Evolutionary conservation across 2,113 vertebrate species (phyloP).

Genomic region (Salvelinus namaycush): DNA sequence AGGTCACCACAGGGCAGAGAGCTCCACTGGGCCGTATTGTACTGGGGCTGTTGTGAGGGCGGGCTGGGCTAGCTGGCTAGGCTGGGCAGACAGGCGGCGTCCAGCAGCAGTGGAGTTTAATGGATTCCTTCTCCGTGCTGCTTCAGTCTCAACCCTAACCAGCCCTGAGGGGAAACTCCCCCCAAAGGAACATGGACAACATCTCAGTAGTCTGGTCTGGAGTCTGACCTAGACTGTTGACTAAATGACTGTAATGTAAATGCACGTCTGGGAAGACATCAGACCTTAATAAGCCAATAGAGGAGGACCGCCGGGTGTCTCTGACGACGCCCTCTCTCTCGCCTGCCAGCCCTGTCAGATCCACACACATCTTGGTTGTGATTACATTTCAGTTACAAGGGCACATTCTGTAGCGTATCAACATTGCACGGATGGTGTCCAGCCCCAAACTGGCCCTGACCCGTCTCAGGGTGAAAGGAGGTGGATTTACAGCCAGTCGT

Average conservation of each 20-base stretch:
- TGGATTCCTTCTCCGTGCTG: no score
- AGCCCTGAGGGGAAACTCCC: no score
- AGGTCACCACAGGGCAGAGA: slow-evolving; percentile 45
- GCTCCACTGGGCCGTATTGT: slow-evolving; percentile 33
- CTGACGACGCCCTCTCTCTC: no score
- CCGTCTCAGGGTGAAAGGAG: neutral
- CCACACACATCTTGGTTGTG: neutral
- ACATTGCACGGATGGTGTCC: neutral
- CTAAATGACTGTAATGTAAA: neutral
- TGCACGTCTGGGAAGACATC: neutral
- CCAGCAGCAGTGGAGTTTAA: slow-evolving; percentile 12
- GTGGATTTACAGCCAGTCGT: neutral
- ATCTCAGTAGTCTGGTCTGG: no score
- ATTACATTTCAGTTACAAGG: neutral
- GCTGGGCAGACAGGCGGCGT: slow-evolving; percentile 16
- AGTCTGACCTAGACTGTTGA: neutral
- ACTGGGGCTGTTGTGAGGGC: slow-evolving; percentile 50
- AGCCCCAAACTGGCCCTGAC: neutral
- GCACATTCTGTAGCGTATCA: neutral
- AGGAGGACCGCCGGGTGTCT: neutral
- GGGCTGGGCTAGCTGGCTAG: slow-evolving; percentile 10
- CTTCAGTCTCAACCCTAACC: no score
- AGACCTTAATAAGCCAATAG: neutral
- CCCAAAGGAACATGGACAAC: no score
- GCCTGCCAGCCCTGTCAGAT: neutral